phyloP scores from a whole-genome alignment of 1,140 invertebrate genomes.

The Paralvinella palmiformis region DNA sequence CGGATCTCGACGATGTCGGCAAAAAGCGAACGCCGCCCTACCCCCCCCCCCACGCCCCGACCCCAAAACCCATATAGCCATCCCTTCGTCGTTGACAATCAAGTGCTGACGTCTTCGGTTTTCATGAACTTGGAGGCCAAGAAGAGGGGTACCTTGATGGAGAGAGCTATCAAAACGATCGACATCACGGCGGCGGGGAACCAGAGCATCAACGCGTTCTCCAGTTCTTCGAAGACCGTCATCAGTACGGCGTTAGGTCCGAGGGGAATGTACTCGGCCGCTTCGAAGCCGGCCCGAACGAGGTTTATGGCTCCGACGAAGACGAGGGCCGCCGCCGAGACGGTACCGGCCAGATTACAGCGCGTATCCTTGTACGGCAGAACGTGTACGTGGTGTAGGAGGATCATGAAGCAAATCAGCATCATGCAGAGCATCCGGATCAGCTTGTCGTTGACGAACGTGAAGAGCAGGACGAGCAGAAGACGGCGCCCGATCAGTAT shows the following conservation, averaged over 20 bases:
- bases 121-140: not conserved
- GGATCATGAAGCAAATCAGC: conserved; percentile 17
- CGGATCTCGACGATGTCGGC: not conserved
- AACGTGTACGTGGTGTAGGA: conserved; percentile 16
- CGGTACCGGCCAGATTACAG: conserved; percentile 14
- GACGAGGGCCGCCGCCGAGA: conserved; percentile 11
- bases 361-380: conserved; percentile 14
- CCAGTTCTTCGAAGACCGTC: conserved; percentile 18
- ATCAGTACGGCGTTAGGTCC: conserved; percentile 15
- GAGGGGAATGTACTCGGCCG: conserved; percentile 18
- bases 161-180: conserved; percentile 10
- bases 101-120: not conserved
- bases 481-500: conserved; percentile 17
- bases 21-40: too few relatives aligned
- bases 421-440: conserved; percentile 18
- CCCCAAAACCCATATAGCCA: not conserved
- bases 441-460: conserved; percentile 17
- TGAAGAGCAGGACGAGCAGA: conserved; percentile 13
- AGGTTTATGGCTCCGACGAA: conserved; percentile 17
- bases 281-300: conserved; percentile 16
- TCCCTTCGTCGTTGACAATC: not conserved
- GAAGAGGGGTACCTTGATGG: conserved; percentile 8
- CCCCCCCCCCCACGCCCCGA: not conserved
- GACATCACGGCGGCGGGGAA: conserved; percentile 15
- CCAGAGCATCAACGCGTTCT: conserved; percentile 18